phyloP scores from a whole-genome alignment of 2,888 invertebrate species.

The Phasia obesa region DNA sequence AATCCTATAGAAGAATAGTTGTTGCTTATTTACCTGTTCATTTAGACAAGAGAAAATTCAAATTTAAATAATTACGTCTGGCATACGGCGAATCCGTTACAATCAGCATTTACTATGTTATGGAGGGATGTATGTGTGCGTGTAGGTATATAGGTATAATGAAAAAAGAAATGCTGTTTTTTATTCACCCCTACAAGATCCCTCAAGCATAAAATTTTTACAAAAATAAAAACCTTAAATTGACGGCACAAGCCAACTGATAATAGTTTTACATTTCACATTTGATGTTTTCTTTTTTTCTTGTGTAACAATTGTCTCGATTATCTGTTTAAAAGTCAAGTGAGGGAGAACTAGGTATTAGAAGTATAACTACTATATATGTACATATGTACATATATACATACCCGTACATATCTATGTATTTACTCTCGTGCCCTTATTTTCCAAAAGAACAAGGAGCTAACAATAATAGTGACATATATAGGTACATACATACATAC shows the following conservation, averaged over 20 bases:
- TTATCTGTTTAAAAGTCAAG: no score
- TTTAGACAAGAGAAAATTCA: background rate
- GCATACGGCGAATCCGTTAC: slow-evolving; percentile 80
- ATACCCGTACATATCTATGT: no score
- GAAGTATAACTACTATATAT: no score
- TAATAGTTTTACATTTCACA: slow-evolving; percentile 39
- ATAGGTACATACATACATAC: background rate
- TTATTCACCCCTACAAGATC: slow-evolving; percentile 66
- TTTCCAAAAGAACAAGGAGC: slow-evolving; percentile 45
- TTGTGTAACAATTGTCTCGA: no score
- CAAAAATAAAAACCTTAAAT: slow-evolving; percentile 48
- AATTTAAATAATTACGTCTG: slow-evolving; percentile 67
- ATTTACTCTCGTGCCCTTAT: slow-evolving; percentile 65
- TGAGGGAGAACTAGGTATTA: no score
- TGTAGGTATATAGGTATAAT: background rate
- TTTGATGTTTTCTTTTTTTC: slow-evolving; percentile 19
- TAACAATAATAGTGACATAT: slow-evolving; percentile 15
- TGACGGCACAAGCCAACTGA: slow-evolving; percentile 67
- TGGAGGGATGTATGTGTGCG: background rate
- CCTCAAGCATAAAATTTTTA: slow-evolving; percentile 65
- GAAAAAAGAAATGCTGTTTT: slow-evolving; percentile 48
- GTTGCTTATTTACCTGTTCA: slow-evolving; percentile 63
- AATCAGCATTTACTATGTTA: slow-evolving; percentile 37
- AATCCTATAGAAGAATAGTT: slow-evolving; percentile 36
- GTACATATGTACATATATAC: no score